Evolutionary conservation across 2,113 vertebrate species (phyloP), one percentile per base, ranked within the genome.

Genomic region (Bufo gargarizans): DNA sequence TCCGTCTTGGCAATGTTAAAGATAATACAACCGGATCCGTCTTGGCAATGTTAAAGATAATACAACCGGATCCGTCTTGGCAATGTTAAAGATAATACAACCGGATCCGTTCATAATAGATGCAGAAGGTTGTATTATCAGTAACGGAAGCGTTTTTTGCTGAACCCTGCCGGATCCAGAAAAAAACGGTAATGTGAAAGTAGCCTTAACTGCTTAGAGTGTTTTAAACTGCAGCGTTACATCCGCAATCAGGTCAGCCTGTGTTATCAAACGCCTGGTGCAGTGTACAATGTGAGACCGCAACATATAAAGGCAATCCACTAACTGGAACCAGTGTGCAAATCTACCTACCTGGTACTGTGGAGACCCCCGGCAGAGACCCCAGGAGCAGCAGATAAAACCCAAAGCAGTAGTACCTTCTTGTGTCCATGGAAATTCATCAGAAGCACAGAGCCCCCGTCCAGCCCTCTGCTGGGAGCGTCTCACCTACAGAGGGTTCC

Each of bases 261-360:
- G 7, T 5, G 17, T 19, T 5, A 63, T 7, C 16, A 4, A 20
- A 19, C 4, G 17, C 33, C 33, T 65, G 65, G 65, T 0, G 65
- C 65, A n/a, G 65, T 3, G 17, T 19, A n/a, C 65, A n/a, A 8
- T 3, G 14, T 4, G 4, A 61, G 2, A 19, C 14, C 4, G 59
- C 16, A 16, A 65, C 6, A 65, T n/a, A n/a, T 65, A n/a, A n/a
- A n/a, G 1, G n/a, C 61, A 65, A 19, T 61, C 17, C 59, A 16
- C 59, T 10, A 33, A 43, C 19, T 43, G 11, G 67, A 33, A 63
- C 61, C 61, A 63, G 61, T 19, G 17, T 63, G 19, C 3, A 5
- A 77, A 22, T 56, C n/a, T 9, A 80, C 77, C 79, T 86, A 90
- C 90, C 90, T 85, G 91, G 91, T 14, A 92, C 88, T 9, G 90